Conservation (phyloP, 2,113 vertebrate species). For the Amblyornis subalaris region DNA sequence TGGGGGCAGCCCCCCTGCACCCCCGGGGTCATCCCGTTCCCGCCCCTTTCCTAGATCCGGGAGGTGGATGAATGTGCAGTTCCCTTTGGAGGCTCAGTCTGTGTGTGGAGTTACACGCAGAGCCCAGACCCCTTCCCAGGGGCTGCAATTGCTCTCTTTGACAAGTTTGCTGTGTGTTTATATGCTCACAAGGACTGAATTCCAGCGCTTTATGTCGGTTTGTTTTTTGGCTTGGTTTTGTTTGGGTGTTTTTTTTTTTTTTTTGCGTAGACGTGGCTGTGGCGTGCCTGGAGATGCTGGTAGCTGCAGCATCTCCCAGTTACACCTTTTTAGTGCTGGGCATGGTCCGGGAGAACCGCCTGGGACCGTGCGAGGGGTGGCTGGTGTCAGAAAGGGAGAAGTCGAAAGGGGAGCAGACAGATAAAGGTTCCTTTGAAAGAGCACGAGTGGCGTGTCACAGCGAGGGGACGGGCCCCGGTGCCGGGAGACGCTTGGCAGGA, state of each 20-base stretch:
- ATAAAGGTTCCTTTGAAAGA: neutral
- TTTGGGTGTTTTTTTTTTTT: neutral
- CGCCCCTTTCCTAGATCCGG: neutral
- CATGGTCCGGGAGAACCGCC: neutral
- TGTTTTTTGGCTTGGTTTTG: neutral
- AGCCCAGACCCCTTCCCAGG: neutral
- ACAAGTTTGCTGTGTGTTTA: neutral
- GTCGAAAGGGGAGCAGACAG: neutral
- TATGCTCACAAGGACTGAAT: neutral
- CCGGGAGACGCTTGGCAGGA: neutral
- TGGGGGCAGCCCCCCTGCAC: neutral
- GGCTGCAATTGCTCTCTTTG: neutral
- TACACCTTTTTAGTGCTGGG: neutral
- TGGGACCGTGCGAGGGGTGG: neutral
- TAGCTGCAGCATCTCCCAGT: neutral
- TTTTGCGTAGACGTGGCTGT: neutral
- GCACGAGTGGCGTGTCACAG: neutral
- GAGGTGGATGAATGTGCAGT: neutral
- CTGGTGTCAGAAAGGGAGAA: neutral
- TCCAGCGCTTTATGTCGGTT: neutral
- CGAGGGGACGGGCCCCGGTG: neutral
- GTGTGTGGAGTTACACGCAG: neutral
- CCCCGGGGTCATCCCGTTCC: neutral
- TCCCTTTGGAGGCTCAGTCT: neutral
- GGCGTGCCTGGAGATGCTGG: neutral